Conservation (phyloP, 1,140 invertebrate genomes). For the Holcopasites calliopsidis region DNA sequence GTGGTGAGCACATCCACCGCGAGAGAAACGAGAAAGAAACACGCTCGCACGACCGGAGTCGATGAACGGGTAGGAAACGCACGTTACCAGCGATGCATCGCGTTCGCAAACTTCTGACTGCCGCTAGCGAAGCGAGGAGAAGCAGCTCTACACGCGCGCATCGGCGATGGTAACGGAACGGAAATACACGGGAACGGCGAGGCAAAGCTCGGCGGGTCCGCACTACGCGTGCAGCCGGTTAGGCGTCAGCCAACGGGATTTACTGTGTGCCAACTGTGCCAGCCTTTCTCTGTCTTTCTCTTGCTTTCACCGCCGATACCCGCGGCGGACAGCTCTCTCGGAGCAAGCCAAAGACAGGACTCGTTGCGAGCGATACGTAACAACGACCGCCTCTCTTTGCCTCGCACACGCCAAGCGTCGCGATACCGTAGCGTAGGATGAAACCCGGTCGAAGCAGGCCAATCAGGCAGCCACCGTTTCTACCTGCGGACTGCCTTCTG, state of each 20-base stretch:
- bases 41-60: too few relatives aligned
- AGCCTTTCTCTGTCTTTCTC: slow-evolving; percentile 38
- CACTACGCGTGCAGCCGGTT: slow-evolving; percentile 49
- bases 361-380: slow-evolving; percentile 57
- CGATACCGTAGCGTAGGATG: slow-evolving; percentile 56
- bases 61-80: not conserved
- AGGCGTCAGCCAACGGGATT: slow-evolving; percentile 70
- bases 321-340: not conserved
- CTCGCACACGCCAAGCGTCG: slow-evolving; percentile 45
- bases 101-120: slow-evolving; percentile 40
- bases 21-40: too few relatives aligned
- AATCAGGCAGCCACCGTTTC: slow-evolving; percentile 77
- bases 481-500: slow-evolving; percentile 76
- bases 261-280: slow-evolving; percentile 70
- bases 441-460: slow-evolving; percentile 71
- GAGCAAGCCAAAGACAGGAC: slow-evolving; percentile 39
- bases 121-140: slow-evolving; percentile 7
- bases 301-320: not conserved
- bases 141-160: slow-evolving; percentile 15
- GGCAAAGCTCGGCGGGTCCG: slow-evolving; percentile 56
- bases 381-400: slow-evolving; percentile 60
- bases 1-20: too few relatives aligned
- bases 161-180: slow-evolving; percentile 66
- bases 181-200: slow-evolving; percentile 69
- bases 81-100: slow-evolving; percentile 16